These are phyloP conservation scores for Thripadectes ignobilis DNA, from an alignment of 2,797 vertebrate genomes.

Conservation along the genomic window DNA sequence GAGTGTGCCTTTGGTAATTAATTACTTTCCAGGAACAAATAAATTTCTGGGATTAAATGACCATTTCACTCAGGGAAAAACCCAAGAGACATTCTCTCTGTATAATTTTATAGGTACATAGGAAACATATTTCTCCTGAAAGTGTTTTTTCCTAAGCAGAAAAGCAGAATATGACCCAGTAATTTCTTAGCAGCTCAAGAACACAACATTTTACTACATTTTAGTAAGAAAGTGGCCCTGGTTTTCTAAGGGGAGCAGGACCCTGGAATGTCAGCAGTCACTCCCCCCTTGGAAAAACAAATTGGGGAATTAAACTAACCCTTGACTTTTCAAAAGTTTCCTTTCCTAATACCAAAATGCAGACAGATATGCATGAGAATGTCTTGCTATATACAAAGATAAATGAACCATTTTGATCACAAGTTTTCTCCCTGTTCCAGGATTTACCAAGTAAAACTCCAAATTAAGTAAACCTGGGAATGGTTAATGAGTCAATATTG, in stretches of 20 bases:
- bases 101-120: background rate
- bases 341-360: background rate
- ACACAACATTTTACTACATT: background rate
- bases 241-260: background rate
- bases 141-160: background rate
- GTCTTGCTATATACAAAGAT: background rate
- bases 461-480: background rate
- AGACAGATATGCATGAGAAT: background rate
- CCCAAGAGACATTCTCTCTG: fast-evolving
- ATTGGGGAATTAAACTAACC: background rate
- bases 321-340: background rate
- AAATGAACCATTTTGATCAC: background rate
- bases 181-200: background rate
- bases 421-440: background rate
- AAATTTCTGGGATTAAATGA: background rate
- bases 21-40: background rate
- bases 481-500: background rate
- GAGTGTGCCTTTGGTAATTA: background rate
- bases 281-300: background rate
- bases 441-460: background rate
- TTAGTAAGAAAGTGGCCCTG: background rate
- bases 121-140: background rate
- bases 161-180: background rate
- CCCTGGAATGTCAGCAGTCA: background rate
- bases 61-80: background rate